phyloP scores from a whole-genome alignment of 1,140 invertebrate genomes.

The Pectinophora gossypiella region DNA sequence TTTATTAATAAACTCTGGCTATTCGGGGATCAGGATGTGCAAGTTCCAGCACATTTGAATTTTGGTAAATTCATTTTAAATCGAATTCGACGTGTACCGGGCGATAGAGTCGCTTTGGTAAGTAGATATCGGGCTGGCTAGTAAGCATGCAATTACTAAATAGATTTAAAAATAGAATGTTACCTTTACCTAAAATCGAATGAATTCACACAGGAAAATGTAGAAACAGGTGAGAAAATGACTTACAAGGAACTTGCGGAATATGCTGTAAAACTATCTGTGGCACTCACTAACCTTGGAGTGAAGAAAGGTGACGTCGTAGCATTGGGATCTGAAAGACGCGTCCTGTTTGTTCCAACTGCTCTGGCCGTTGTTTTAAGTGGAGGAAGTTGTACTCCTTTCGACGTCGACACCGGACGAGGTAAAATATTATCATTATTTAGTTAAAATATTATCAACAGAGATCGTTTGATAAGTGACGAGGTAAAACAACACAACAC shows the following conservation, averaged over 20 bases:
- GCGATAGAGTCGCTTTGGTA: slow-evolving; percentile 39
- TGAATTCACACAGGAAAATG: slow-evolving; percentile 25
- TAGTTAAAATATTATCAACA: no score
- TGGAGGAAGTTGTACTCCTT: slow-evolving; percentile 43
- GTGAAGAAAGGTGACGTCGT: slow-evolving; percentile 74
- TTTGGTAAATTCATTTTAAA: slow-evolving; percentile 48
- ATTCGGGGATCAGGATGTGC: slow-evolving; percentile 34
- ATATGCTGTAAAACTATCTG: slow-evolving; percentile 39
- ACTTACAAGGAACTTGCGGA: slow-evolving; percentile 40
- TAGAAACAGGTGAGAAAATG: slow-evolving; percentile 29
- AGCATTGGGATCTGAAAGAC: slow-evolving; percentile 79
- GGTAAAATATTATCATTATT: no score
- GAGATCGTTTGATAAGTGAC: no score
- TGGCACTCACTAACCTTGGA: slow-evolving; percentile 33
- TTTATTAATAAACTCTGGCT: slow-evolving; percentile 14
- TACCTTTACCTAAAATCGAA: no score
- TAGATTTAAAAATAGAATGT: no score
- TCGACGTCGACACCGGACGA: slow-evolving; percentile 59
- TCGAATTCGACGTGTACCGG: slow-evolving; percentile 16
- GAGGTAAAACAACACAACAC: no score
- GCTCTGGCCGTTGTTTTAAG: slow-evolving; percentile 61
- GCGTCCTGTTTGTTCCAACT: slow-evolving; percentile 77
- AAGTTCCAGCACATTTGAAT: slow-evolving; percentile 47
- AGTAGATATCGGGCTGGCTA: no score
- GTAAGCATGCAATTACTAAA: no score